These are phyloP conservation scores for Rhamphomyia laevipes DNA, from an alignment of 2,888 invertebrate species.

Conservation along the genomic window DNA sequence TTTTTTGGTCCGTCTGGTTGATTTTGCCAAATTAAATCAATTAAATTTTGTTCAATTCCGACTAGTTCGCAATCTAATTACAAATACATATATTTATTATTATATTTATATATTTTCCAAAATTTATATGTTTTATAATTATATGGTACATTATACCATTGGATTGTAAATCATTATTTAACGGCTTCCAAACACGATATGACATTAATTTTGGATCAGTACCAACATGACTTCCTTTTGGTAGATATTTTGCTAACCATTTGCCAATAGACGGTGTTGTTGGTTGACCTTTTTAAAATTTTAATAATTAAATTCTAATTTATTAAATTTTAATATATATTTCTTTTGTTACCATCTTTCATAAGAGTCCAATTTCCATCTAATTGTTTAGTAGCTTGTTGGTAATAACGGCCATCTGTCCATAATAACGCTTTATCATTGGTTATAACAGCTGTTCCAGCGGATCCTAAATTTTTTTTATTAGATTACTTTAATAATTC, in stretches of 20 bases:
- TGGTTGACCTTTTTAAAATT: slow-evolving; percentile 28
- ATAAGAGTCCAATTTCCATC: slow-evolving; percentile 81
- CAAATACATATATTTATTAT: too few species aligned
- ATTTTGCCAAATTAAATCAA: slow-evolving; percentile 60
- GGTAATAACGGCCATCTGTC: slow-evolving; percentile 95
- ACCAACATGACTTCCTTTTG: slow-evolving; percentile 52
- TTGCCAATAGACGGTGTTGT: slow-evolving; percentile 41
- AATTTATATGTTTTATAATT: not conserved
- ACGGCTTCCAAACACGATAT: slow-evolving; percentile 45
- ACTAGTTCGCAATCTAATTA: slow-evolving; percentile 46
- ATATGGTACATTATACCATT: slow-evolving; percentile 15
- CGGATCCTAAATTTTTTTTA: slow-evolving; percentile 26
- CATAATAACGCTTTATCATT: slow-evolving; percentile 66
- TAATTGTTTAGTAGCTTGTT: slow-evolving; percentile 75
- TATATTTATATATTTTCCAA: slow-evolving; percentile 40
- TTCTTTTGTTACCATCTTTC: slow-evolving; percentile 53
- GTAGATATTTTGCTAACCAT: slow-evolving; percentile 53
- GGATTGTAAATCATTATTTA: slow-evolving; percentile 45
- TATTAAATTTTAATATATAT: not conserved
- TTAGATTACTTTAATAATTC: too few species aligned
- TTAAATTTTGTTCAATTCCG: slow-evolving; percentile 55
- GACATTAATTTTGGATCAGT: slow-evolving; percentile 58
- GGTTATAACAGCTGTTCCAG: slow-evolving; percentile 82
- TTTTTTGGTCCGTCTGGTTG: slow-evolving; percentile 45
- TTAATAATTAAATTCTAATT: not conserved